These are phyloP conservation scores for Sipha flava DNA, from an alignment of 1,140 invertebrate genomes.

Conservation along the genomic window DNA sequence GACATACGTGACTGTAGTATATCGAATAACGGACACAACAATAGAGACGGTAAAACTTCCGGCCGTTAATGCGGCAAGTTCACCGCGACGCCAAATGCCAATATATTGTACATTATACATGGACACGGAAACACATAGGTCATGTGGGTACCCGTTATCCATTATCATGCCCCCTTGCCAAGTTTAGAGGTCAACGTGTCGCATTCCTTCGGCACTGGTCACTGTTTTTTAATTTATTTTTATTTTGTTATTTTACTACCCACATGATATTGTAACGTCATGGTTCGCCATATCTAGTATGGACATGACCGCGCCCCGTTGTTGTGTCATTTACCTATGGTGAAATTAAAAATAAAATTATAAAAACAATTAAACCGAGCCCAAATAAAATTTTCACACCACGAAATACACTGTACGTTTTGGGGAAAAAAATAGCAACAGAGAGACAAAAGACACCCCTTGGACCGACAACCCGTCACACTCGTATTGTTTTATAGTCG, in stretches of 20 bases:
- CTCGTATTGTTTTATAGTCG: too few species aligned
- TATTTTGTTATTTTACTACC: background rate
- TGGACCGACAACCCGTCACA: too few species aligned
- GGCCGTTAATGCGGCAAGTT: background rate
- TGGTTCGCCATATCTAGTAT: background rate
- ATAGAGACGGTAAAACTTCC: background rate
- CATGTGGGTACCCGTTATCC: background rate
- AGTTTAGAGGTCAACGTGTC: constrained; percentile 18
- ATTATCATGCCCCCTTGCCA: constrained; percentile 17
- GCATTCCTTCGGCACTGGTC: constrained; percentile 22
- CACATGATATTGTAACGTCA: background rate
- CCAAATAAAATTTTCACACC: too few species aligned
- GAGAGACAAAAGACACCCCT: too few species aligned
- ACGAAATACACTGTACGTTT: too few species aligned
- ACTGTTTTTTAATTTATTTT: background rate
- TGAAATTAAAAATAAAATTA: background rate
- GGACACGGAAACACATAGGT: background rate
- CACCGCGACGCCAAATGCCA: background rate
- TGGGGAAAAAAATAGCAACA: too few species aligned
- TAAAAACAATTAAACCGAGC: background rate
- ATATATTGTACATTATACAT: too few species aligned
- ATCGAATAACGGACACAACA: background rate
- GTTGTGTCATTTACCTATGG: background rate
- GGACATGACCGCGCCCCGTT: background rate
- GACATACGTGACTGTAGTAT: too few species aligned